Conservation (phyloP, 2,888 invertebrate genomes). For the Nasonovia ribisnigri region DNA sequence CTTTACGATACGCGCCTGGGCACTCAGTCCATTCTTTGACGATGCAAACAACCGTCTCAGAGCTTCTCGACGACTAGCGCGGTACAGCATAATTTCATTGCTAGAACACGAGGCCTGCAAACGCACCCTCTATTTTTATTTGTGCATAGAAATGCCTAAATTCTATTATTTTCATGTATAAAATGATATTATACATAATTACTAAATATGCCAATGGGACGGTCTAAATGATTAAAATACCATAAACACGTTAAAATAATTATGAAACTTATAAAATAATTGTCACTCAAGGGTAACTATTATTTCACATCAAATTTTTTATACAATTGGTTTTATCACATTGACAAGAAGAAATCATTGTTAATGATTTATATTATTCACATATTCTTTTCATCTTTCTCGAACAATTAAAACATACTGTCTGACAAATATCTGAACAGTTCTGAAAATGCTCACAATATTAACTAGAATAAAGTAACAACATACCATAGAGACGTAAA, state of each 20-base stretch:
- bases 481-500: neutral
- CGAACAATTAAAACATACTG: neutral
- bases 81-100: neutral
- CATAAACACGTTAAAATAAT: no score
- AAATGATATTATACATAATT: neutral
- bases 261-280: no score
- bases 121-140: neutral
- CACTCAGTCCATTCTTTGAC: neutral
- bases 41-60: neutral
- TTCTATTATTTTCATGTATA: neutral
- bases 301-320: neutral
- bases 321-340: neutral
- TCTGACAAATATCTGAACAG: neutral
- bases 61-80: neutral
- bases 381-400: neutral
- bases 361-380: neutral
- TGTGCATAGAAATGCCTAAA: neutral
- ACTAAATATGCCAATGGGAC: neutral
- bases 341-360: neutral
- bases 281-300: neutral
- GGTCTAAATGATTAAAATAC: neutral
- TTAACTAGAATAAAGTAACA: neutral
- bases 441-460: neutral
- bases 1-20: neutral
- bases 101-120: slow-evolving; percentile 30